phyloP scores from a whole-genome alignment of 2,797 vertebrate genomes.

The Buphagus erythrorhynchus region DNA sequence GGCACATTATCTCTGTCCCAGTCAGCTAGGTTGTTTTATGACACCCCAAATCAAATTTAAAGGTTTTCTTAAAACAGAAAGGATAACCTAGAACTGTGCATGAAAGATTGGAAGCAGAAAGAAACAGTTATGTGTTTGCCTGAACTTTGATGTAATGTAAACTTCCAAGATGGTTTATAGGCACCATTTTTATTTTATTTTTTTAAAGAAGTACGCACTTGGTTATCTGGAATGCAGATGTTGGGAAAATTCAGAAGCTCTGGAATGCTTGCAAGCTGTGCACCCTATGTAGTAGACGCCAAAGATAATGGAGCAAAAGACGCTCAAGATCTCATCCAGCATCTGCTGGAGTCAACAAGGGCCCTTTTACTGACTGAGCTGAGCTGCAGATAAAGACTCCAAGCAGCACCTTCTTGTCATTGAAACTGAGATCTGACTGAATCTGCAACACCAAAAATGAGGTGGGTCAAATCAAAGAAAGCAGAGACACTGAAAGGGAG shows the following conservation, averaged over 20 bases:
- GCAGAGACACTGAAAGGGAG: fast-evolving
- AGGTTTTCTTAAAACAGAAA: slow-evolving; percentile 60
- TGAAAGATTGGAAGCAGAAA: slow-evolving; percentile 19
- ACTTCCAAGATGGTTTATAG: slow-evolving; percentile 55
- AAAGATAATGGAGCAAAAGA: slow-evolving; percentile 45
- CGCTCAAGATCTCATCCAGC: not conserved
- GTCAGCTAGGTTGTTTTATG: slow-evolving; percentile 45
- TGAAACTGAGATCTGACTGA: not conserved
- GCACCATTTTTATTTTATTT: not conserved
- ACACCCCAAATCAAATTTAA: slow-evolving; percentile 33
- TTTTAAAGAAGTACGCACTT: slow-evolving; percentile 20
- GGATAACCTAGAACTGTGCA: slow-evolving; percentile 26
- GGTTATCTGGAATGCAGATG: slow-evolving; percentile 70
- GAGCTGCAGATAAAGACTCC: not conserved
- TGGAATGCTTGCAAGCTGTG: slow-evolving; percentile 63
- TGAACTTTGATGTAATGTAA: slow-evolving; percentile 50
- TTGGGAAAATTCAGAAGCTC: slow-evolving; percentile 66
- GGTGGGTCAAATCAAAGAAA: not conserved
- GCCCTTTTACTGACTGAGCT: not conserved
- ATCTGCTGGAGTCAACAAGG: not conserved
- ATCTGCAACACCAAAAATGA: not conserved
- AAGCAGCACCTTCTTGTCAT: not conserved
- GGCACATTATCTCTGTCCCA: slow-evolving; percentile 27
- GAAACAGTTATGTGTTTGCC: slow-evolving; percentile 23
- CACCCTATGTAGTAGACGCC: slow-evolving; percentile 54